Conservation (phyloP, 2,888 invertebrate species). For the Eurois occulta region DNA sequence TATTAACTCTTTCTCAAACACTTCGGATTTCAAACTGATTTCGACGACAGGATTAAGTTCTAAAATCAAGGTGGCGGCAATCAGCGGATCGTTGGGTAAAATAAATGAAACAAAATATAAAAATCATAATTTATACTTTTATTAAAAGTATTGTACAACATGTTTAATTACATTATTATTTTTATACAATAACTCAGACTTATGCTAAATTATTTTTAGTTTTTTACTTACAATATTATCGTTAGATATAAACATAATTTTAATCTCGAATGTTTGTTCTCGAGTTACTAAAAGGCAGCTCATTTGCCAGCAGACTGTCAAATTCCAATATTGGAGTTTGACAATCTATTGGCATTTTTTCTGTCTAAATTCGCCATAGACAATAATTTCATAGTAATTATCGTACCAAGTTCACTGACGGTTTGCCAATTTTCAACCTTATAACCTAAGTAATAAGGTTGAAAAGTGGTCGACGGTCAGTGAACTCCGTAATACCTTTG, state of each 20-base stretch:
- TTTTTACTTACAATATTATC: slow-evolving; percentile 1
- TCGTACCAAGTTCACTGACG: too few relatives aligned
- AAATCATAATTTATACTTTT: slow-evolving; percentile 46
- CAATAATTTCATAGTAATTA: background rate
- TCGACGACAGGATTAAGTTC: background rate
- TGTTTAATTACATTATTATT: slow-evolving; percentile 31
- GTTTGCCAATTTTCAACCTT: too few relatives aligned
- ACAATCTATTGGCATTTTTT: background rate
- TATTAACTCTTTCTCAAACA: too few relatives aligned
- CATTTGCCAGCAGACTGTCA: background rate
- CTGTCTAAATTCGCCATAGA: background rate
- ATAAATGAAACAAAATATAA: slow-evolving; percentile 19
- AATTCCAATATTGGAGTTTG: background rate
- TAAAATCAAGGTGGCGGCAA: slow-evolving; percentile 6
- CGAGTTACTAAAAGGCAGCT: too few relatives aligned
- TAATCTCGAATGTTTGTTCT: slow-evolving; percentile 8
- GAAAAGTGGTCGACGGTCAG: too few relatives aligned
- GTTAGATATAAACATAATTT: slow-evolving; percentile 3
- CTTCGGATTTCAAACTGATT: too few relatives aligned
- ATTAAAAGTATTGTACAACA: slow-evolving; percentile 60
- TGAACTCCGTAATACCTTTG: background rate
- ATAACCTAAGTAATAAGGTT: too few relatives aligned
- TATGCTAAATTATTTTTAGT: slow-evolving; percentile 54
- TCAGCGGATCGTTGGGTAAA: background rate
- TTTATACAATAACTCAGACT: slow-evolving; percentile 57